These are phyloP conservation scores for Fragum sueziense DNA, from an alignment of 2,888 invertebrate species.

Conservation along the genomic window DNA sequence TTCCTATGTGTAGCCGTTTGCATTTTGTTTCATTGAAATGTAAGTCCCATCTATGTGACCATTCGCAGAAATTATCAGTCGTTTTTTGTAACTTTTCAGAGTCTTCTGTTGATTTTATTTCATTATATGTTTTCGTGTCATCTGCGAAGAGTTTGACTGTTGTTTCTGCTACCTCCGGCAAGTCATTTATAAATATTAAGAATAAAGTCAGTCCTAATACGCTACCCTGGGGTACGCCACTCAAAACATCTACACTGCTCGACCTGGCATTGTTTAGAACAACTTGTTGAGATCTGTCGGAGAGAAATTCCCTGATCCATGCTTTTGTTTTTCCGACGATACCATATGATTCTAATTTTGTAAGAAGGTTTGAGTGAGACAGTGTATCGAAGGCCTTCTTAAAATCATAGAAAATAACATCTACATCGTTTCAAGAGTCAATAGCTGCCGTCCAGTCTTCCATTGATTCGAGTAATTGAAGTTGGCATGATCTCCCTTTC, in stretches of 20 bases:
- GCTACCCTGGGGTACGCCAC: background rate
- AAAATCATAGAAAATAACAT: too few relatives aligned
- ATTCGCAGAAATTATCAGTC: background rate
- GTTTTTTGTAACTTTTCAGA: background rate
- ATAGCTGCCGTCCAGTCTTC: too few relatives aligned
- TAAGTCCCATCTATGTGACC: background rate
- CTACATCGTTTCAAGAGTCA: too few relatives aligned
- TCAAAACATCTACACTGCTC: background rate
- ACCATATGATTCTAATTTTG: too few relatives aligned
- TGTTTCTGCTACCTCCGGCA: too few relatives aligned
- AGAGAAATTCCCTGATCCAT: too few relatives aligned
- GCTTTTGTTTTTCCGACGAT: too few relatives aligned
- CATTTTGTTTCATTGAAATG: background rate
- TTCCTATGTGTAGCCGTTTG: background rate
- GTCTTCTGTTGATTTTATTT: background rate
- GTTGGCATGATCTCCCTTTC: too few relatives aligned
- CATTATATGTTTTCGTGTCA: background rate
- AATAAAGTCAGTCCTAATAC: background rate
- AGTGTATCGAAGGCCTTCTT: too few relatives aligned
- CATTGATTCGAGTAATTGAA: too few relatives aligned
- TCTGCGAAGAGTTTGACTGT: background rate
- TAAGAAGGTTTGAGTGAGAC: too few relatives aligned
- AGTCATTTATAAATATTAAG: background rate
- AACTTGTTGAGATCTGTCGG: too few relatives aligned
- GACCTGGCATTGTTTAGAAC: background rate